A percentile compares a stretch with the other conserved stretches of the same genome.
Evolutionary conservation across 1,140 invertebrate genomes (phyloP).

Genomic region (Drosophila simulans): DNA sequence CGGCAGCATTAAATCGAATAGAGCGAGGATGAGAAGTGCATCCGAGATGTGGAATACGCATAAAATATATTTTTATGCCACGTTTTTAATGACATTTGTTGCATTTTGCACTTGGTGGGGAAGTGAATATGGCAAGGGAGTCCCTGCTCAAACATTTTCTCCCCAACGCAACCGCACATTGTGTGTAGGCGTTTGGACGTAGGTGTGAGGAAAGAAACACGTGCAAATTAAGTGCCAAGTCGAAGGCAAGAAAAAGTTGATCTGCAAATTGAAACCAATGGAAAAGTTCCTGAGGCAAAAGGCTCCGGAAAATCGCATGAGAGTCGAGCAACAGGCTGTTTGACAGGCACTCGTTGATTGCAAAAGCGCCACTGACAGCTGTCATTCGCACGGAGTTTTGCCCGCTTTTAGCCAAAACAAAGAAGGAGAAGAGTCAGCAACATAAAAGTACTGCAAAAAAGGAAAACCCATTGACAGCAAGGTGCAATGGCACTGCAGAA

Average conservation of each 20-base stretch:
- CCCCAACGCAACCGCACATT: background rate
- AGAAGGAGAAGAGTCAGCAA: background rate
- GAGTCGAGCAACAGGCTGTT: conserved; percentile 69
- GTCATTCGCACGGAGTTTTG: conserved; percentile 59
- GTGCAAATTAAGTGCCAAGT: conserved; percentile 25
- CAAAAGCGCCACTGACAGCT: conserved; percentile 74
- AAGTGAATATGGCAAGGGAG: background rate
- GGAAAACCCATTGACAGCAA: conserved; percentile 24
- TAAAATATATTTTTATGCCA: conserved; percentile 80
- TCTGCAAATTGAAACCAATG: conserved; percentile 25
- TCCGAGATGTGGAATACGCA: conserved; percentile 47
- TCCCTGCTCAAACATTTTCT: background rate
- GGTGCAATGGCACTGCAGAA: conserved; percentile 36
- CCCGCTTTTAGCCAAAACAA: conserved; percentile 28
- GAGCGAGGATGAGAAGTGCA: conserved; percentile 20
- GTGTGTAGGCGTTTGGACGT: conserved; percentile 38
- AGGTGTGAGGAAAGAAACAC: conserved; percentile 30
- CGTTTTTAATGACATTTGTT: conserved; percentile 81
- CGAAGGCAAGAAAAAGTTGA: conserved; percentile 37
- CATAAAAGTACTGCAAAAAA: conserved; percentile 29
- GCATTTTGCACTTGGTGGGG: conserved; percentile 68
- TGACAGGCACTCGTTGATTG: conserved; percentile 65
- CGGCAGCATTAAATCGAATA: conserved; percentile 50
- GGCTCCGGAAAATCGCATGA: conserved; percentile 9
- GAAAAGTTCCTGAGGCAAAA: conserved; percentile 24